Conservation (phyloP, 1,140 invertebrate species). For the Bombyx mandarina region DNA sequence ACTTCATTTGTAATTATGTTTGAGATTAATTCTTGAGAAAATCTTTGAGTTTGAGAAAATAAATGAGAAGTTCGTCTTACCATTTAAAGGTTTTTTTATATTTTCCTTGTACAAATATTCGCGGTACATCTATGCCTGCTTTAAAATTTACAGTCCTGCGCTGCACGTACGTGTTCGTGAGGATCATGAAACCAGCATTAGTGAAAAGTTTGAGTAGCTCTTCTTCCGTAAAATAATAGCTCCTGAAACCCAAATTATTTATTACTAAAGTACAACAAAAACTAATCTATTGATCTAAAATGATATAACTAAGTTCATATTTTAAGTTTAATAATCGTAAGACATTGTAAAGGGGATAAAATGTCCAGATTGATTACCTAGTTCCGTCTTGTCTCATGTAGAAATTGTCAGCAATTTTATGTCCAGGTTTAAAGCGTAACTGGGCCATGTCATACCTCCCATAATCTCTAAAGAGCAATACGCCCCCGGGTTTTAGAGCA, state of each 20-base stretch:
- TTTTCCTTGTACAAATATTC: conserved; percentile 94
- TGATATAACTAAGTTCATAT: background rate
- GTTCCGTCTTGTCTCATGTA: conserved; percentile 99
- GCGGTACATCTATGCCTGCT: conserved; percentile 89
- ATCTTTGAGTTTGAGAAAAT: background rate
- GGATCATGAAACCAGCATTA: conserved; percentile 78
- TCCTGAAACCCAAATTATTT: conserved; percentile 71
- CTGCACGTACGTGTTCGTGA: conserved; percentile 83
- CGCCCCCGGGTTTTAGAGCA: conserved; percentile 84
- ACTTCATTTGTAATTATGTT: too few species aligned
- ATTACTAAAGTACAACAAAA: background rate
- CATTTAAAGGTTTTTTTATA: conserved; percentile 74
- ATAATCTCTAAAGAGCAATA: conserved; percentile 95
- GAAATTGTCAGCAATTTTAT: conserved; percentile 94
- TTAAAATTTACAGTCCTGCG: conserved; percentile 92
- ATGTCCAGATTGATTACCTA: conserved; percentile 70
- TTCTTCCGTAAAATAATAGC: conserved; percentile 85
- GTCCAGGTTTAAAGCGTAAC: conserved; percentile 91
- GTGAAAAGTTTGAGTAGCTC: conserved; percentile 76
- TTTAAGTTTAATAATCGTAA: background rate
- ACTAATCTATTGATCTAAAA: too few species aligned
- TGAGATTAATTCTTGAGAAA: background rate
- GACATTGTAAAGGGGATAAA: background rate
- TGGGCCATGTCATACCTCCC: conserved; percentile 99
- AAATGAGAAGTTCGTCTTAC: conserved; percentile 11